Conservation (phyloP, 2,113 vertebrate genomes). For the Plecotus auritus region DNA sequence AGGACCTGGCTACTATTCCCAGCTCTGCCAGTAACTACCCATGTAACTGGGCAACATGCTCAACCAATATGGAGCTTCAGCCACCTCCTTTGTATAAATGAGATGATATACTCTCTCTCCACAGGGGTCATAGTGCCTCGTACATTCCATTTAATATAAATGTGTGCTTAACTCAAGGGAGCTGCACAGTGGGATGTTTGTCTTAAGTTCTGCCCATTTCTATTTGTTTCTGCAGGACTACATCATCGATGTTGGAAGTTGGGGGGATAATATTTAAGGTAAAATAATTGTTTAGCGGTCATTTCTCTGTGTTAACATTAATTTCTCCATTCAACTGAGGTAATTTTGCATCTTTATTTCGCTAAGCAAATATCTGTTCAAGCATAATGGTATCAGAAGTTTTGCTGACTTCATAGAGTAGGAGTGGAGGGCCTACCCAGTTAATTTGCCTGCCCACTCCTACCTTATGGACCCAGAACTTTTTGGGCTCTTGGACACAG, state of each 20-base stretch:
- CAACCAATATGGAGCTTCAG: not conserved
- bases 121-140: not conserved
- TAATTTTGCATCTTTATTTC: conserved; percentile 2
- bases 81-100: not conserved
- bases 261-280: not conserved
- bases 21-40: not conserved
- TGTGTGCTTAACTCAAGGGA: not conserved
- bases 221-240: not conserved
- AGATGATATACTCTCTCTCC: not conserved
- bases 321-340: not conserved
- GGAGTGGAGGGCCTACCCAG: not conserved
- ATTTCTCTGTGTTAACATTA: not conserved
- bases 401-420: not conserved
- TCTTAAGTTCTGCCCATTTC: not conserved
- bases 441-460: not conserved
- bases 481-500: not conserved
- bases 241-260: not conserved
- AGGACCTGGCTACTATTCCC: not conserved
- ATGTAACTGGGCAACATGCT: not conserved
- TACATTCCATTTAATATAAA: not conserved
- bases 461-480: not conserved
- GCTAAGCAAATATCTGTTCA: not conserved
- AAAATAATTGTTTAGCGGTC: not conserved
- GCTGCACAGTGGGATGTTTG: not conserved
- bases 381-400: not conserved